These are phyloP conservation scores for Lepus oiostolus DNA, from an alignment of 2,797 vertebrate species.

Conservation along the genomic window DNA sequence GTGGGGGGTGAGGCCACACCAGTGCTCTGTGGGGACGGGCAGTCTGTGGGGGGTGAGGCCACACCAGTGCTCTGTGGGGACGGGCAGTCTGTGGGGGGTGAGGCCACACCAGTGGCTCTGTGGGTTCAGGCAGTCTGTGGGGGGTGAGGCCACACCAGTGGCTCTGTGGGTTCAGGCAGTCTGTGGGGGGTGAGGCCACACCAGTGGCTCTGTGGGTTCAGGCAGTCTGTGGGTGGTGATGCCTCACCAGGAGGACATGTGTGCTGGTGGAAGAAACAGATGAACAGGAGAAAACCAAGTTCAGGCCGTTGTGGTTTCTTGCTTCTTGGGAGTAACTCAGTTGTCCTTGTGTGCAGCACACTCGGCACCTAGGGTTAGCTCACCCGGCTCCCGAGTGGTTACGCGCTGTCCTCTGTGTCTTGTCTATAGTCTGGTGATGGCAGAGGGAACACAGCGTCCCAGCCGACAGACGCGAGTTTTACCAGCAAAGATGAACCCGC, in stretches of 20 bases:
- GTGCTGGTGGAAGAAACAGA: neutral
- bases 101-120: neutral
- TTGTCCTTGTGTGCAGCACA: neutral
- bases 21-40: neutral
- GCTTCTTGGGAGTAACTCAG: neutral
- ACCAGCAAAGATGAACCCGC: neutral
- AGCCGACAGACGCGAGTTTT: neutral
- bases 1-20: too few species aligned
- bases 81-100: neutral
- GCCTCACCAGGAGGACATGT: neutral
- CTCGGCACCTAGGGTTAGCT: neutral
- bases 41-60: too few species aligned
- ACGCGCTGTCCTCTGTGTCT: neutral
- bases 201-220: neutral
- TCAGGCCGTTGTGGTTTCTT: fast-evolving
- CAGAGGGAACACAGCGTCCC: neutral
- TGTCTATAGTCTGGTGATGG: neutral
- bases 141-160: neutral
- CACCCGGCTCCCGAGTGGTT: neutral
- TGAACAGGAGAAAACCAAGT: neutral
- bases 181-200: too few species aligned
- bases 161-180: too few species aligned
- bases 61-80: neutral
- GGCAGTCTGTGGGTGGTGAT: fast-evolving
- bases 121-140: too few species aligned